phyloP scores from a whole-genome alignment of 1,140 invertebrate genomes.

The Zelostemma sp. region DNA sequence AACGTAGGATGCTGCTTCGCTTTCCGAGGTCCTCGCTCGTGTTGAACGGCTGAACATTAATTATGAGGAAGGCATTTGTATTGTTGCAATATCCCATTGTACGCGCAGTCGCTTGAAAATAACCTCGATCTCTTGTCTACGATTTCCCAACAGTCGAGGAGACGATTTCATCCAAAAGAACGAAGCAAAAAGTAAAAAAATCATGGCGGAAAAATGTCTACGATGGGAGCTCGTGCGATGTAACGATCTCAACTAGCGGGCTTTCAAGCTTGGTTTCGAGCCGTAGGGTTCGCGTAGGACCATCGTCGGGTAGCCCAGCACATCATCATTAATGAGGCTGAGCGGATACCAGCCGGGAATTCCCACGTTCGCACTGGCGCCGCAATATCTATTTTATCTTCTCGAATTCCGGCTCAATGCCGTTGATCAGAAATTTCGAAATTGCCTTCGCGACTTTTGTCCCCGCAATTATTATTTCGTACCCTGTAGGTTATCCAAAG shows the following conservation, averaged over 20 bases:
- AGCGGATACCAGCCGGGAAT: slow-evolving; percentile 61
- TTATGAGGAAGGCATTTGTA: no score
- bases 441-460: slow-evolving; percentile 8
- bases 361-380: slow-evolving; percentile 64
- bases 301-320: slow-evolving; percentile 57
- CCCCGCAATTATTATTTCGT: neutral
- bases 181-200: no score
- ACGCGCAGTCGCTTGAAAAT: no score
- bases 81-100: no score
- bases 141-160: no score
- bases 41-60: slow-evolving; percentile 88
- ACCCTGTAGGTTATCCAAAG: no score
- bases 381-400: slow-evolving; percentile 59
- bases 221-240: no score
- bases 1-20: slow-evolving; percentile 75
- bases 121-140: no score
- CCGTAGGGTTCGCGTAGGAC: slow-evolving; percentile 10
- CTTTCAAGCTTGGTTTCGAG: slow-evolving; percentile 10
- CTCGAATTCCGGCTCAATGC: slow-evolving; percentile 32
- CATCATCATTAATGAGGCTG: slow-evolving; percentile 68
- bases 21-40: slow-evolving; percentile 95
- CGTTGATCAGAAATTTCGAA: slow-evolving; percentile 31
- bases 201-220: no score
- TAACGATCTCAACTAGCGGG: slow-evolving; percentile 36
- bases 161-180: no score